Evolutionary conservation across 2,113 vertebrate genomes (phyloP).

Genomic region (Microtus ochrogaster): DNA sequence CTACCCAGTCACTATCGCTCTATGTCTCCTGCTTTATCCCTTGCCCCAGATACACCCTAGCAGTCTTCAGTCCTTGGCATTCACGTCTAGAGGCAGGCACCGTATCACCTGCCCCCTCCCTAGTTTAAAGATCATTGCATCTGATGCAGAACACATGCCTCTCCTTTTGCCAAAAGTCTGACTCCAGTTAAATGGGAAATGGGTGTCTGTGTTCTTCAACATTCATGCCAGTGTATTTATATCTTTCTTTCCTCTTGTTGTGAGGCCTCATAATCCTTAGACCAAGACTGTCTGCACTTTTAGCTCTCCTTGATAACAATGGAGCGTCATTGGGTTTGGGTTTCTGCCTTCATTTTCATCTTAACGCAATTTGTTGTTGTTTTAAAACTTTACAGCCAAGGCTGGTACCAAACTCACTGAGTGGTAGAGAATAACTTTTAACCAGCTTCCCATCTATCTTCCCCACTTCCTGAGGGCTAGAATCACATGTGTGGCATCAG

Average conservation of each 20-base stretch:
- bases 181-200: neutral
- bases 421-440: neutral
- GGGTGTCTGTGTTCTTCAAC: neutral
- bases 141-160: neutral
- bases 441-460: neutral
- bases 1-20: neutral
- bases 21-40: neutral
- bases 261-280: neutral
- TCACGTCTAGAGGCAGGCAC: neutral
- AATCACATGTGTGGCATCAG: neutral
- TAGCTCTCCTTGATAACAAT: neutral
- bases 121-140: neutral
- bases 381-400: neutral
- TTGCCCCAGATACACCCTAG: neutral
- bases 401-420: too few relatives aligned
- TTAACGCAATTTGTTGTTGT: neutral
- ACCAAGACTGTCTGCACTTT: neutral
- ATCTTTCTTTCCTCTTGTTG: neutral
- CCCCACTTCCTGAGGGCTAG: neutral
- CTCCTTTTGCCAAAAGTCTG: neutral
- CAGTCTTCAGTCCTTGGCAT: neutral
- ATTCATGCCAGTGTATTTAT: neutral
- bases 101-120: neutral
- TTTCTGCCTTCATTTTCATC: slow-evolving; percentile 46
- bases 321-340: too few relatives aligned